Conservation (phyloP, 2,888 invertebrate species). For the Epinotia brunnichana region DNA sequence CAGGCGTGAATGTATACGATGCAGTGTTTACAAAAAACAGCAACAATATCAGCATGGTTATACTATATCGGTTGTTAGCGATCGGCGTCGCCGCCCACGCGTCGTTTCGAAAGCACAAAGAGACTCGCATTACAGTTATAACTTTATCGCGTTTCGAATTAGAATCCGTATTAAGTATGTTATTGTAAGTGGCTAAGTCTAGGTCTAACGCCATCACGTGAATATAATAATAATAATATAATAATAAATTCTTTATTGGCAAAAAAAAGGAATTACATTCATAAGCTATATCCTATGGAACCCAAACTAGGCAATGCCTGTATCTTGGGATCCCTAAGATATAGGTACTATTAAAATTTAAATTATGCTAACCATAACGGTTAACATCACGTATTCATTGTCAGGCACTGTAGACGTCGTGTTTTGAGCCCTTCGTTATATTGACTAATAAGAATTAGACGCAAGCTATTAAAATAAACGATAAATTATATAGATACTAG, state of each 20-base stretch:
- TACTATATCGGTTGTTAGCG: not conserved
- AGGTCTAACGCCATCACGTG: not conserved
- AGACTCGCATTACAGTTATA: slow-evolving; percentile 34
- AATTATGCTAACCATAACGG: not conserved
- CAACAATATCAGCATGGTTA: slow-evolving; percentile 14
- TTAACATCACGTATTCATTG: not conserved
- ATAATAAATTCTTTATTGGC: too few species aligned
- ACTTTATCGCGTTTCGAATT: slow-evolving; percentile 30
- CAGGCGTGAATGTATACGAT: slow-evolving; percentile 1
- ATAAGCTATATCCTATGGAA: too few species aligned
- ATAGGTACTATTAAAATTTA: too few species aligned
- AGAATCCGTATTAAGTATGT: slow-evolving; percentile 27
- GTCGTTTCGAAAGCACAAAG: slow-evolving; percentile 40
- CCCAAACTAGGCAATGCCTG: too few species aligned
- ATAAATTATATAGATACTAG: too few species aligned
- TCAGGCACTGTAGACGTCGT: not conserved
- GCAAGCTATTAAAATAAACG: too few species aligned
- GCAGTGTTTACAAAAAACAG: slow-evolving; percentile 33
- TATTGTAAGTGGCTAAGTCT: not conserved
- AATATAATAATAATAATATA: too few species aligned
- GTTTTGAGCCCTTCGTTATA: too few species aligned
- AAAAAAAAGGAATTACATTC: too few species aligned
- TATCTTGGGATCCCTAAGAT: too few species aligned
- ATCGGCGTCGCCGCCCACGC: slow-evolving; percentile 34
- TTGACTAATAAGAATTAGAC: too few species aligned